Conservation (phyloP, 2,113 vertebrate genomes). For the Neoarius graeffei region DNA sequence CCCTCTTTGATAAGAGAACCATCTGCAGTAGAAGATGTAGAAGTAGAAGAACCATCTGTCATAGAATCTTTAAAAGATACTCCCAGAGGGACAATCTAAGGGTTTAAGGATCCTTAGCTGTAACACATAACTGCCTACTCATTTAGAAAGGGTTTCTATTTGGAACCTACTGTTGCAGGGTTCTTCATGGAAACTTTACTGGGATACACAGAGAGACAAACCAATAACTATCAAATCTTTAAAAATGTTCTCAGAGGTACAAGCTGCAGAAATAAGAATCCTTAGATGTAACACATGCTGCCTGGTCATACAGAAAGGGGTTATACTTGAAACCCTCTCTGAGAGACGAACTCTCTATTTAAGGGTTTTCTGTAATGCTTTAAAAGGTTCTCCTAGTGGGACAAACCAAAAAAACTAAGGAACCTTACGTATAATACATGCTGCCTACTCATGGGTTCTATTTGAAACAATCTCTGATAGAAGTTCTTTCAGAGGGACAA, state of each 20-base stretch:
- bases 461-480: background rate
- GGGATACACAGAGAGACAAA: no score
- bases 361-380: background rate
- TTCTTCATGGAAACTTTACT: background rate
- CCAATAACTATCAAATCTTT: background rate
- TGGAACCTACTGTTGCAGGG: background rate
- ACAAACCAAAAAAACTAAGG: background rate
- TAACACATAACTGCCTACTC: background rate
- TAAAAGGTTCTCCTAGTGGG: background rate
- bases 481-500: background rate
- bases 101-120: background rate
- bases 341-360: background rate
- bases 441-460: background rate
- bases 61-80: background rate
- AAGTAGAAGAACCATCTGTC: no score
- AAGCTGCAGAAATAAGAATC: background rate
- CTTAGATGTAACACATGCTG: background rate
- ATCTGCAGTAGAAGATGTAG: no score
- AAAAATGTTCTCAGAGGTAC: background rate
- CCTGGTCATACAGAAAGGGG: background rate
- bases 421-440: background rate
- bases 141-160: background rate
- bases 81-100: background rate
- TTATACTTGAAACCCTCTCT: background rate
- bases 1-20: background rate